Base-by-base conservation (phyloP, 2,797 vertebrate genomes). In the Tokudaia tokunoshimensis region DNA sequence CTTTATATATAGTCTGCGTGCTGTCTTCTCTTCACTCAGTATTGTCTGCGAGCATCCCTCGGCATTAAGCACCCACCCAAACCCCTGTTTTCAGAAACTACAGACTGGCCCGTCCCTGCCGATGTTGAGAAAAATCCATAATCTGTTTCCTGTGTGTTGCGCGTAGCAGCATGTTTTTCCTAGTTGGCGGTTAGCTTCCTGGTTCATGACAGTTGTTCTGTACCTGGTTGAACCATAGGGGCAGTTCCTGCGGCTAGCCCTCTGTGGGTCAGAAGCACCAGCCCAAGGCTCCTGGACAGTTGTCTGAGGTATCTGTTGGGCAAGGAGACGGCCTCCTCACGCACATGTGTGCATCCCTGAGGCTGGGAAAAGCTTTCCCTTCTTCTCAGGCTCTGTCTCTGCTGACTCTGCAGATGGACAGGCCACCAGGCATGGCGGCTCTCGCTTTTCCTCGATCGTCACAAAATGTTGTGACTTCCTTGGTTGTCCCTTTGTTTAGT, bases 371-470 rank as follows among this genome's bases (percentile, higher is more conserved):
- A 14, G 3, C 0, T 0, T 41, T 0, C 41, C 10, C 12, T 8
- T n/a, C 1, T 0, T 37, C 37, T 17, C 0, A 17, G 76, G 13
- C 1, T 26, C 0, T 0, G 1, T 50, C 80, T 37, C 17, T 19
- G 1, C 29, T 10, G 0, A 0, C 7, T 17, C 3, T 4, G 7
- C 3, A 9, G 91, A 67, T 63, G 50, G 26, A 34, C n/a, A 13
- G 8, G 72, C 6, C 57, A 17, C 0, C 1, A 1, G 1, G 26
- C 41, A 7, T 19, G 31, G 24, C 24, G 19, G 3, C 1, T 0
- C 15, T 3, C 63, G 44, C 11, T 0, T 70, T 6, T 55, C 82
- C 81, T 8, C 14, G 61, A 15, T 37, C 1, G 31, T 19, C 20
- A 5, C 26, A 29, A 15, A 11, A 24, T 29, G 57, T 26, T 1